Conservation (phyloP, 1,140 invertebrate species). For the Bacillus rossius region DNA sequence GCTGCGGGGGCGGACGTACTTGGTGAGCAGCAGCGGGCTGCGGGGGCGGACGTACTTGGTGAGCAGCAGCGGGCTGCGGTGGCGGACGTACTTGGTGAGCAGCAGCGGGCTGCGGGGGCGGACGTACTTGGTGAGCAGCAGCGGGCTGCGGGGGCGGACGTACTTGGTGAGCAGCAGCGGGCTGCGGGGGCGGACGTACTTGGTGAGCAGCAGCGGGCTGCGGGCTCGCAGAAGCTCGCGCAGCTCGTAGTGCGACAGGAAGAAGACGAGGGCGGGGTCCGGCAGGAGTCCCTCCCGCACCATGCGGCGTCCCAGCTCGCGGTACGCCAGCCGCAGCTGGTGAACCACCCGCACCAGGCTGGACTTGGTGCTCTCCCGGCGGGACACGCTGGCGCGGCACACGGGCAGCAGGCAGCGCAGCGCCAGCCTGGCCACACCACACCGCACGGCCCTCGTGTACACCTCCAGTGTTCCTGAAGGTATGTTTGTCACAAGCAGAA, state of each 20-base stretch:
- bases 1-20: no score
- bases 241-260: slow-evolving; percentile 62
- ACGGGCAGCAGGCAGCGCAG: slow-evolving; percentile 51
- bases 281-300: slow-evolving; percentile 57
- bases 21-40: no score
- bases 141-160: no score
- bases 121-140: no score
- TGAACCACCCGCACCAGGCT: slow-evolving; percentile 52
- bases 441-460: no score
- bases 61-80: no score
- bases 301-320: slow-evolving; percentile 51
- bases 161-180: no score
- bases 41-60: no score
- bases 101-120: no score
- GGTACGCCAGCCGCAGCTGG: slow-evolving; percentile 54
- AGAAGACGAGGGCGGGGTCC: slow-evolving; percentile 59
- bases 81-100: no score
- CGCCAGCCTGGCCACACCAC: slow-evolving; percentile 35
- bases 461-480: no score
- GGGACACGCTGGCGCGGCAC: slow-evolving; percentile 52
- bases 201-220: slow-evolving; percentile 53
- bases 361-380: slow-evolving; percentile 63
- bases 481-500: no score
- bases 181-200: slow-evolving; percentile 40
- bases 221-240: slow-evolving; percentile 47